Evolutionary conservation across 2,113 vertebrate genomes (phyloP).

Genomic region (Girardinichthys multiradiatus): DNA sequence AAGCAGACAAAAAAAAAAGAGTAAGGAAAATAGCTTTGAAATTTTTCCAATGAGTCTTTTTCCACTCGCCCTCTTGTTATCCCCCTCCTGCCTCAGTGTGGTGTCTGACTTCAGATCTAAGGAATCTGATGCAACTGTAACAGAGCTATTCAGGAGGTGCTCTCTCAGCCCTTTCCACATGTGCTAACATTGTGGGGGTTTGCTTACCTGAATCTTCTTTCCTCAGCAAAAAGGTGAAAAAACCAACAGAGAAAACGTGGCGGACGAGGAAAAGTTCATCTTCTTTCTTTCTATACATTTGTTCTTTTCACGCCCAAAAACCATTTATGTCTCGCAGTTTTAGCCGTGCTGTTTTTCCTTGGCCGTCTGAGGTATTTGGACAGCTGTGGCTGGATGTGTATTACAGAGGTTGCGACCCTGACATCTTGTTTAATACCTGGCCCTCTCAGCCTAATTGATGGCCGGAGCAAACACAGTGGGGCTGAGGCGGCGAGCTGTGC

Average conservation of each 20-base stretch:
- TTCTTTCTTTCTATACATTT: conserved; percentile 1
- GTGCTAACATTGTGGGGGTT: conserved; percentile 6
- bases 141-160: conserved; percentile 44
- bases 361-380: conserved; percentile 73
- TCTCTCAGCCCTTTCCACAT: conserved; percentile 38
- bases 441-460: conserved; percentile 72
- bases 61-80: conserved; percentile 53
- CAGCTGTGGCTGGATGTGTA: conserved; percentile 77
- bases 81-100: conserved; percentile 47
- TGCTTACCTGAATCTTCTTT: conserved; percentile 28
- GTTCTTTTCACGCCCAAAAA: background rate
- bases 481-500: conserved; percentile 26
- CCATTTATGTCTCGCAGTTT: background rate
- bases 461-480: conserved; percentile 67
- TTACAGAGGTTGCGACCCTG: conserved; percentile 74
- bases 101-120: conserved; percentile 64
- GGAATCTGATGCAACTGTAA: conserved; percentile 68
- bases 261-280: background rate
- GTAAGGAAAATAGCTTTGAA: conserved; percentile 39
- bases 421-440: conserved; percentile 76
- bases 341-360: conserved; percentile 23
- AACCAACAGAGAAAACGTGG: background rate
- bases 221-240: background rate
- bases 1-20: conserved; percentile 20
- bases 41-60: conserved; percentile 75